Evolutionary conservation across 1,140 invertebrate genomes (phyloP).

Genomic region (Zophobas atratus): DNA sequence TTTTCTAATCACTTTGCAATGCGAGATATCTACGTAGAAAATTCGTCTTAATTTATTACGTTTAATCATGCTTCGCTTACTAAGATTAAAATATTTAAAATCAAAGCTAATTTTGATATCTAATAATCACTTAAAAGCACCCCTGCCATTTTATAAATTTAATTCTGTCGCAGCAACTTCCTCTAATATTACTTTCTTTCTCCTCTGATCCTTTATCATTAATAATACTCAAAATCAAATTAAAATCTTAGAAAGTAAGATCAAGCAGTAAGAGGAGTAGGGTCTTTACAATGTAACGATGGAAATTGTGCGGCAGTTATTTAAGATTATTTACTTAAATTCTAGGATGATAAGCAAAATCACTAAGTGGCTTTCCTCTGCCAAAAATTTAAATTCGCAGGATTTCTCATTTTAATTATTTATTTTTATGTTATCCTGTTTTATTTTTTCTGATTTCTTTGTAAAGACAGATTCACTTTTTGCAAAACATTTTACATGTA

Average conservation of each 20-base stretch:
- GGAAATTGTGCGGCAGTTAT: too few species aligned
- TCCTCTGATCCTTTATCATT: not conserved
- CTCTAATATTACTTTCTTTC: not conserved
- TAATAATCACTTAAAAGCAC: slow-evolving; percentile 20
- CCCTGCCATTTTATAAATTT: not conserved
- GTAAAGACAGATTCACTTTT: too few species aligned
- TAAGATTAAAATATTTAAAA: slow-evolving; percentile 12
- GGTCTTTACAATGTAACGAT: not conserved
- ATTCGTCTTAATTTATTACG: not conserved
- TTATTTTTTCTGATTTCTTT: too few species aligned
- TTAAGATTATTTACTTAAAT: too few species aligned
- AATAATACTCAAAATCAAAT: not conserved
- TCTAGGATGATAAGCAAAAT: too few species aligned
- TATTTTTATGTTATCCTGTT: too few species aligned
- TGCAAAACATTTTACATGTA: too few species aligned
- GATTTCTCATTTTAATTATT: too few species aligned
- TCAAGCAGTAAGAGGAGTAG: not conserved
- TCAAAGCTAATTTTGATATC: not conserved
- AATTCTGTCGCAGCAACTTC: not conserved
- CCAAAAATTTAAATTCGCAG: too few species aligned
- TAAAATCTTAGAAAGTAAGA: not conserved
- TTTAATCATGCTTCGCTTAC: not conserved
- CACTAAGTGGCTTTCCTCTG: too few species aligned
- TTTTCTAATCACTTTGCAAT: too few species aligned
- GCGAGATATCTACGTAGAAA: not conserved